phyloP scores from a whole-genome alignment of 2,113 vertebrate genomes.

The Labrus mixtus region DNA sequence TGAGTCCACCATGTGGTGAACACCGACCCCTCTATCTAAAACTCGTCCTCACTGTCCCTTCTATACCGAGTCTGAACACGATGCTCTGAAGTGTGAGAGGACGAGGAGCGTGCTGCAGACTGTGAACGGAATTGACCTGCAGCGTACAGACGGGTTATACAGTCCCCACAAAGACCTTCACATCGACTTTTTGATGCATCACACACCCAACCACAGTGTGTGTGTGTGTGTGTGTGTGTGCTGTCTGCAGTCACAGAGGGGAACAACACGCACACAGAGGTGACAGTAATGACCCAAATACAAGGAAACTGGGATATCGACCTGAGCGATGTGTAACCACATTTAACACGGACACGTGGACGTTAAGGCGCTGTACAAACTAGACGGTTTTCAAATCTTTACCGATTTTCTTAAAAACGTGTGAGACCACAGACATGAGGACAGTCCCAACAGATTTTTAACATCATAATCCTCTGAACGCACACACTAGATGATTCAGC shows the following conservation, averaged over 20 bases:
- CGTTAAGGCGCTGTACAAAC: no score
- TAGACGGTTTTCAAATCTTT: no score
- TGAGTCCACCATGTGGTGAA: not conserved
- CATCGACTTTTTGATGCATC: conserved; percentile 14
- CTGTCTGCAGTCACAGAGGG: not conserved
- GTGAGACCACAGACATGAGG: no score
- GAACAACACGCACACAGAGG: not conserved
- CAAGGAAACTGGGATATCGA: no score
- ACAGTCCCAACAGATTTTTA: no score
- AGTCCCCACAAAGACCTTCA: not conserved
- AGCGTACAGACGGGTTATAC: not conserved
- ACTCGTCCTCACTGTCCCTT: not conserved
- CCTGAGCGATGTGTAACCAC: not conserved
- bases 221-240: no score
- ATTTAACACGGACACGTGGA: no score
- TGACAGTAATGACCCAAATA: not conserved
- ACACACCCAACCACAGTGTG: not conserved
- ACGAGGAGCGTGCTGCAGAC: not conserved
- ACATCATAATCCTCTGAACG: no score
- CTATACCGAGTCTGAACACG: not conserved
- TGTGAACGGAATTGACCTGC: not conserved
- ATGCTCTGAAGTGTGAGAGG: not conserved
- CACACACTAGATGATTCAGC: no score
- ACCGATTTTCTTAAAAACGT: no score
- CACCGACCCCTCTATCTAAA: not conserved